Conservation (phyloP, 2,113 vertebrate genomes). For the Microtus oregoni region DNA sequence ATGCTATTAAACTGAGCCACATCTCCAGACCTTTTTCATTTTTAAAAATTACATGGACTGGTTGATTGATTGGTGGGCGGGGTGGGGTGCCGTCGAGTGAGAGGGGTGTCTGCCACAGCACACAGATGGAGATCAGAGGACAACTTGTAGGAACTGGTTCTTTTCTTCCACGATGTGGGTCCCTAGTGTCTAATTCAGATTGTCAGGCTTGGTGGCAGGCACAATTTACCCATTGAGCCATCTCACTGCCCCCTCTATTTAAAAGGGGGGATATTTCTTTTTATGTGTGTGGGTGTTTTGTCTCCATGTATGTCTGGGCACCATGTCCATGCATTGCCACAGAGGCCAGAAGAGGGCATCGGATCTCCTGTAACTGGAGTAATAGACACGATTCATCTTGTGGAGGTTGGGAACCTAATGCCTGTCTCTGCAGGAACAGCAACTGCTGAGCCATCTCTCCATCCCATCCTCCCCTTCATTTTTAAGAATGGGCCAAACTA, state of each 20-base stretch:
- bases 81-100: background rate
- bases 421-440: background rate
- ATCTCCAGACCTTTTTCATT: background rate
- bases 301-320: background rate
- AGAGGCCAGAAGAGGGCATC: background rate
- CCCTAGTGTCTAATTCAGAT: background rate
- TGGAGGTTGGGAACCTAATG: background rate
- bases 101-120: background rate
- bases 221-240: background rate
- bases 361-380: background rate
- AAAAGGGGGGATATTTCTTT: background rate
- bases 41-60: background rate
- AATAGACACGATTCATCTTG: background rate
- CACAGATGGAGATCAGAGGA: background rate
- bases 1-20: background rate
- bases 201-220: background rate
- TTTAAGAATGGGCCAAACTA: background rate
- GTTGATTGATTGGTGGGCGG: background rate
- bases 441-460: too few species aligned
- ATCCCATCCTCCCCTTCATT: background rate
- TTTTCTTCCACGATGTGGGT: background rate
- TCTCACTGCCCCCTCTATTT: background rate
- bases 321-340: background rate
- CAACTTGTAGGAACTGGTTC: background rate
- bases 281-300: background rate